A percentile compares a stretch with the other conserved stretches of the same genome.
Conservation (phyloP, 1,140 invertebrate species). For the Nasonia giraulti region DNA sequence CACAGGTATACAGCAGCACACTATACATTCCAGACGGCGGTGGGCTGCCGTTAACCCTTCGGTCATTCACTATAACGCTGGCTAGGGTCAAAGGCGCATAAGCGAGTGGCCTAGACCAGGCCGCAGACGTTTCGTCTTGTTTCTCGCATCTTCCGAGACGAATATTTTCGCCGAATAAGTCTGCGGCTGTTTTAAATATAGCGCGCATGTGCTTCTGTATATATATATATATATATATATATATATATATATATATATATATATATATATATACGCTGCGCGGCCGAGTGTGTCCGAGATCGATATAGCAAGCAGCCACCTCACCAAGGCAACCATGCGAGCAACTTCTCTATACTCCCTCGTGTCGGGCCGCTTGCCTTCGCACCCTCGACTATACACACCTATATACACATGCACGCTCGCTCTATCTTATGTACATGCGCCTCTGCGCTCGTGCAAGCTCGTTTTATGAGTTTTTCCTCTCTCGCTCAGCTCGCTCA, state of each 20-base stretch:
- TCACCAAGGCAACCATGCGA: constrained; percentile 62
- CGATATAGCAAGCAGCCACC: constrained; percentile 60
- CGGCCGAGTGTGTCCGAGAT: constrained; percentile 52
- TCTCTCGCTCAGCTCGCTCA: neutral
- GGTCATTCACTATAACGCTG: neutral
- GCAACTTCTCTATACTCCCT: constrained; percentile 56
- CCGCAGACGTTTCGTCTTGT: constrained; percentile 2
- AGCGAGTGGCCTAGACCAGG: neutral
- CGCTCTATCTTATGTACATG: neutral
- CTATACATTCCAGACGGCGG: neutral
- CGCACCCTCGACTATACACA: constrained; percentile 13
- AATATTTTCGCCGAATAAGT: constrained; percentile 47
- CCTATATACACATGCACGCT: neutral
- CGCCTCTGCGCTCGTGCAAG: too few species aligned
- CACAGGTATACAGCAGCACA: neutral
- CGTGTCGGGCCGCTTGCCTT: constrained; percentile 18
- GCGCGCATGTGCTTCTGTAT: constrained; percentile 46
- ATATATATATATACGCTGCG: neutral
- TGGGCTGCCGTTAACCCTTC: neutral
- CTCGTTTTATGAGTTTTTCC: neutral
- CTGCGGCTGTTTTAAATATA: constrained; percentile 59
- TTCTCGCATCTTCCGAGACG: constrained; percentile 33
- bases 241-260: too few species aligned
- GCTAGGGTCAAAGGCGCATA: neutral
- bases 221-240: fast-evolving